Percentiles rank a stretch among this genome's conserved stretches.
Conservation (phyloP, 2,888 invertebrate species). For the Hemistola chrysoprasaria region DNA sequence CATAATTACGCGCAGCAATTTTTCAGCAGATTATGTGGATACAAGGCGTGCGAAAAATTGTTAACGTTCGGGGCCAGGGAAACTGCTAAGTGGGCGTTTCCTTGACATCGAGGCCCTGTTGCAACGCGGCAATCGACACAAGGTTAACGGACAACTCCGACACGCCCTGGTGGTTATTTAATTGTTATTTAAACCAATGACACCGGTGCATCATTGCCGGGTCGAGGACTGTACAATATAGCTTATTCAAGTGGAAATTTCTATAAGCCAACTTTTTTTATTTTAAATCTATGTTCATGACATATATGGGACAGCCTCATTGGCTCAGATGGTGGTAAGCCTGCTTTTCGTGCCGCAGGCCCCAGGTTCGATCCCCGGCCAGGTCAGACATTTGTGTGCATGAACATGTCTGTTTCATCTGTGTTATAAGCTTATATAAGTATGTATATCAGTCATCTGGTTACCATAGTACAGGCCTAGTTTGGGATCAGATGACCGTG, state of each 20-base stretch:
- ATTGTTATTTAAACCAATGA: slow-evolving; percentile 75
- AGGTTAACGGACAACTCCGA: slow-evolving; percentile 63
- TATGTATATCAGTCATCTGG: no score
- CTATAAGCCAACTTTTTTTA: no score
- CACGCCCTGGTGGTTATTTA: slow-evolving; percentile 80
- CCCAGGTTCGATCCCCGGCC: no score
- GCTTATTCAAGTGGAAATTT: slow-evolving; percentile 36
- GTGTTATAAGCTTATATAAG: no score
- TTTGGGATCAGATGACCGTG: no score
- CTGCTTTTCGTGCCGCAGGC: no score
- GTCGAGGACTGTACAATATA: slow-evolving; percentile 43
- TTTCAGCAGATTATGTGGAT: slow-evolving; percentile 29
- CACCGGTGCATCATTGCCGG: slow-evolving; percentile 52
- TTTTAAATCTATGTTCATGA: no score
- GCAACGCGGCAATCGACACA: slow-evolving; percentile 76
- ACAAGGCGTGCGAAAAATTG: slow-evolving; percentile 46
- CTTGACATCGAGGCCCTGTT: slow-evolving; percentile 79
- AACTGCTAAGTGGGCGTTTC: slow-evolving; percentile 78
- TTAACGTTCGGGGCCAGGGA: slow-evolving; percentile 71
- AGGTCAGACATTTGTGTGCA: no score
- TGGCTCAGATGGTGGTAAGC: no score
- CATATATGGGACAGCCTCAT: no score
- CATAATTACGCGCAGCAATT: slow-evolving; percentile 15
- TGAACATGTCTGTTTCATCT: no score
- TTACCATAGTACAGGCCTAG: no score